Evolutionary conservation across 2,797 vertebrate species (phyloP).

Genomic region (Picus viridis): DNA sequence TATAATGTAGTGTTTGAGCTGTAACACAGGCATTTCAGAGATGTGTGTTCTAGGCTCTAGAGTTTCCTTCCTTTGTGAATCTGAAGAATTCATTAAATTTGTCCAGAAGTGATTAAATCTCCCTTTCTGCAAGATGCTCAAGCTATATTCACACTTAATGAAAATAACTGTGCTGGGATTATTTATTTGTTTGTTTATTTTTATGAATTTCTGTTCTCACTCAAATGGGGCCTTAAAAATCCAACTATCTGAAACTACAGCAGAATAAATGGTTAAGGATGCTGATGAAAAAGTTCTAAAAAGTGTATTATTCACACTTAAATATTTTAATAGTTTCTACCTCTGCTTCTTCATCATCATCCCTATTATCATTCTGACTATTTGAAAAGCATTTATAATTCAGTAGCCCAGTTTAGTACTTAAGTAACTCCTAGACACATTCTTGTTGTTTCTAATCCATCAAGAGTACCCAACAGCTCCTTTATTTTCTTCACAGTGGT

Average conservation of each 20-base stretch:
- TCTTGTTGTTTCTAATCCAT: slow-evolving; percentile 58
- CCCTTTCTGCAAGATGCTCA: slow-evolving; percentile 11
- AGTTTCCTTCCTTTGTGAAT: slow-evolving; percentile 15
- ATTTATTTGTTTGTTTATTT: not conserved
- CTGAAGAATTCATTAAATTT: slow-evolving; percentile 39
- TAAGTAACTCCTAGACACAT: slow-evolving; percentile 16
- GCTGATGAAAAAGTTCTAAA: not conserved
- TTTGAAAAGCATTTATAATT: slow-evolving; percentile 41
- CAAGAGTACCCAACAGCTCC: slow-evolving; percentile 18
- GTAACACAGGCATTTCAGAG: not conserved
- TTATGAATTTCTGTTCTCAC: not conserved
- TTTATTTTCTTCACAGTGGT: slow-evolving; percentile 46
- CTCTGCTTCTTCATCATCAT: not conserved
- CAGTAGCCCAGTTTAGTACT: not conserved
- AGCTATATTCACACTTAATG: not conserved
- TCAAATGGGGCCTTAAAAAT: slow-evolving; percentile 1
- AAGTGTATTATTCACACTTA: not conserved
- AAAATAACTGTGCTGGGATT: slow-evolving; percentile 2
- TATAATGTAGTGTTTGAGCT: not conserved
- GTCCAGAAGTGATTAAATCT: slow-evolving; percentile 15
- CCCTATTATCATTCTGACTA: not conserved
- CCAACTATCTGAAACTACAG: not conserved
- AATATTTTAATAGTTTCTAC: not conserved
- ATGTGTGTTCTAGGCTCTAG: not conserved
- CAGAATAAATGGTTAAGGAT: not conserved